Evolutionary conservation across 2,113 vertebrate genomes (phyloP), one percentile per base, ranked within the genome.

Genomic region (Phyllostomus hastatus): DNA sequence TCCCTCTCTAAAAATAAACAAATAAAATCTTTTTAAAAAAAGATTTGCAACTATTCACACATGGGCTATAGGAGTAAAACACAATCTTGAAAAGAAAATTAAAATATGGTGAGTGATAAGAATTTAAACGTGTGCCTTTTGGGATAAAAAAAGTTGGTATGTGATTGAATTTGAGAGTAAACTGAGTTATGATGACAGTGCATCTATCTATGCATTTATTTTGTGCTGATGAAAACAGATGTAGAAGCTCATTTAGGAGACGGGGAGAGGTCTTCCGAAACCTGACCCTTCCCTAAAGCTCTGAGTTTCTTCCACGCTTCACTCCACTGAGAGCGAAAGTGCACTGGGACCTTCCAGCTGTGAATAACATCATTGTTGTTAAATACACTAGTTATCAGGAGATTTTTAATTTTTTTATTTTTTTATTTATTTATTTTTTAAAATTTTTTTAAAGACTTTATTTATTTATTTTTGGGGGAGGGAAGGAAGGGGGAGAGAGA

Each of bases 11-110:
- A 41, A 41, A 41, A 41, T 41, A 41, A 41, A 41, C 38, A 41
- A 41, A 41, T 41, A 41, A 41, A 41, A 41, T 41, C 38, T 41
- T 41, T 41, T 41, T 41, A 41, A 41, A 41, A 41, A 41, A 92
- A 88, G 76, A 95, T 78, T 81, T 80, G 20, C 69, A 96, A 87
- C 73, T 93, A 91, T 69, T 96, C 70, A 82, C 24, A 93, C 96
- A 82, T 59, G 92, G 88, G 48, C 41, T 93, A 11, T 8, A 76
- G 76, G 16, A 73, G 10, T 20, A 95, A 95, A 95, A 79, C 16
- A 48, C 10, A 46, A 17, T 89, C 31, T 73, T 95, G 16, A 75
- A 92, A 91, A 69, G 64, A 84, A 91, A 76, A 82, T 16, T 52
- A 90, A 95, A 94, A 64, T 5, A 46, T 75, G 26, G 20, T 17